Evolutionary conservation across 2,888 invertebrate genomes (phyloP), one percentile per base, ranked within the genome.

Genomic region (Ochropleura leucogaster): DNA sequence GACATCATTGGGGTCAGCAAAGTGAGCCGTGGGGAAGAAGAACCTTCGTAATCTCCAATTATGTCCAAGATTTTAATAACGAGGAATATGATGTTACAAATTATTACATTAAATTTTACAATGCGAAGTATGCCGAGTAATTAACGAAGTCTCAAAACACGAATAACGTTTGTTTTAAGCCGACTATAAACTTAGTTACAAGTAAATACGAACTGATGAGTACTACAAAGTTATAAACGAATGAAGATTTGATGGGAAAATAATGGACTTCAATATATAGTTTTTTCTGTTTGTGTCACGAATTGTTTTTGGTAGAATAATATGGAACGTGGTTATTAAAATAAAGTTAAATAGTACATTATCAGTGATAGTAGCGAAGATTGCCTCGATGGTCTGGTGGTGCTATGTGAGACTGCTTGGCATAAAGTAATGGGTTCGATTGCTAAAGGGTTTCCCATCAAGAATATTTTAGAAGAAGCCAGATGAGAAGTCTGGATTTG

Each of bases 1-100:
- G 89, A 89, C 84, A 88, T 91, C 92, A 94, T 94, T 94, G 87
- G 85, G 93, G 92, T 86, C 91, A 91, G 77, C 86, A 83, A 89
- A 89, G 79, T 77, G 77, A 88, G 86, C 89, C 92, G 91, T 92
- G 92, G 87, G 92, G 65, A 70, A 64, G 89, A 83, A 85, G 71
- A 82, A 83, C 79, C 73, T 68, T 77, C 85, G 86, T 79, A 83
- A 87, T 82, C 82, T 77, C 84, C 89, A 91, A 93, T 90, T 90
- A 91, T 85, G 85, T 85, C 80, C 87, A 67, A 79, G 85, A 85
- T 85, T 88, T 73, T 74, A 78, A 74, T 77, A 69, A 57, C 49
- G 12, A 77, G 20, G 46, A 68, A 70, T 42, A 30, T 60, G 20
- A 72, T 68, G 51, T 59, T 81, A 69, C 62, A 53, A 80, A 80